Evolutionary conservation across 2,113 vertebrate species (phyloP).

Genomic region (Siniperca chuatsi): DNA sequence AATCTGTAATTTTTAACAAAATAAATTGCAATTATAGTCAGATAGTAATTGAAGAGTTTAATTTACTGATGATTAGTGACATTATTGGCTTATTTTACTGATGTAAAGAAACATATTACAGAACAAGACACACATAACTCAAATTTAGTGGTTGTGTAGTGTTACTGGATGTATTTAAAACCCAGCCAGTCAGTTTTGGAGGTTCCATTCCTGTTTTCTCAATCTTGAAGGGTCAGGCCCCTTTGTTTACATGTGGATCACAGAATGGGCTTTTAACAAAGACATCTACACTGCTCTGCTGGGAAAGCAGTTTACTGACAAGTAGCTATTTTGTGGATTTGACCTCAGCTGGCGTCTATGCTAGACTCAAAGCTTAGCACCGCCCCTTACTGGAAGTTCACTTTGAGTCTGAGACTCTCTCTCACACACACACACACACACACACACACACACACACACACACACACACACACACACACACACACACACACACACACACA

Average conservation of each 20-base stretch:
- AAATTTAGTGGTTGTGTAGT: too few relatives aligned
- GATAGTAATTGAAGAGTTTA: not conserved
- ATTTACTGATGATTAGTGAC: not conserved
- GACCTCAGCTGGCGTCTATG: not conserved
- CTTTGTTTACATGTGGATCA: not conserved
- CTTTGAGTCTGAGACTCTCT: conserved; percentile 4
- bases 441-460: not conserved
- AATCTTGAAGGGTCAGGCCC: not conserved
- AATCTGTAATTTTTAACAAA: not conserved
- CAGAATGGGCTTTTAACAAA: not conserved
- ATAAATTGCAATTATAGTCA: not conserved
- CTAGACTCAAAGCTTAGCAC: conserved; percentile 15
- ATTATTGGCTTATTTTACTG: not conserved
- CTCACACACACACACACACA: too few relatives aligned
- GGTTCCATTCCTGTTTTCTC: not conserved
- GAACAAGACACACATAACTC: not conserved
- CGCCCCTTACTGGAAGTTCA: conserved; percentile 3
- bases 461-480: too few relatives aligned
- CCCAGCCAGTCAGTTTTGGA: not conserved
- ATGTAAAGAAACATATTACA: not conserved
- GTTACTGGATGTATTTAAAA: not conserved
- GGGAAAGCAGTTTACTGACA: not conserved
- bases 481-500: not conserved
- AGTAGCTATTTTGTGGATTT: conserved; percentile 4
- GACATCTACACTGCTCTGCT: not conserved